A percentile compares a stretch with the other conserved stretches of the same genome.
Conservation (phyloP, 2,888 invertebrate species). For the Melipona beecheii region DNA sequence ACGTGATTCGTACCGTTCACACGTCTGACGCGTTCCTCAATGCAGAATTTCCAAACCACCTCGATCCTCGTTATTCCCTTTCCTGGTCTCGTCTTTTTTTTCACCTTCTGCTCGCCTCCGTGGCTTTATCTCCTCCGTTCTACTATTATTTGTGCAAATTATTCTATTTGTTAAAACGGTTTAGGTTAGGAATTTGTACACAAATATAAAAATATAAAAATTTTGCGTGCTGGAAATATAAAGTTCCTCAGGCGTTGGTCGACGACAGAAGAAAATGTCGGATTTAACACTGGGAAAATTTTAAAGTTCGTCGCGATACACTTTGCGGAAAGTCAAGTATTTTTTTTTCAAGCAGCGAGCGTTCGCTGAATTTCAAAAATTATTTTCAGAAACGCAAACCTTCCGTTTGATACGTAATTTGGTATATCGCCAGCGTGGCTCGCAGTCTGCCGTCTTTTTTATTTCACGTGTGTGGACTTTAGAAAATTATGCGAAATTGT, state of each 20-base stretch:
- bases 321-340: neutral
- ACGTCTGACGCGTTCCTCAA: slow-evolving; percentile 63
- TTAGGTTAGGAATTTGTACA: neutral
- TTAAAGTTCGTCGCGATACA: neutral
- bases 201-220: too few relatives aligned
- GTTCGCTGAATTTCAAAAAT: neutral
- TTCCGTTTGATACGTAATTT: slow-evolving; percentile 6
- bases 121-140: neutral
- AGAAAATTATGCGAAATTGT: slow-evolving; percentile 60
- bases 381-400: neutral
- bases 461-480: slow-evolving; percentile 46
- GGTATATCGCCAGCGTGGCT: slow-evolving; percentile 29
- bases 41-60: slow-evolving; percentile 49
- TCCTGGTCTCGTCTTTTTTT: slow-evolving; percentile 9
- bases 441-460: slow-evolving; percentile 27
- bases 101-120: neutral
- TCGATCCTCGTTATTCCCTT: slow-evolving; percentile 41
- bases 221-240: neutral
- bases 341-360: neutral
- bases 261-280: neutral
- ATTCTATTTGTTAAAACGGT: neutral
- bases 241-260: neutral
- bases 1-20: slow-evolving; percentile 69
- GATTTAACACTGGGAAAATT: neutral
- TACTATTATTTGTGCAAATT: slow-evolving; percentile 9